Conservation (phyloP, 2,797 vertebrate species). For the Xenops minutus region DNA sequence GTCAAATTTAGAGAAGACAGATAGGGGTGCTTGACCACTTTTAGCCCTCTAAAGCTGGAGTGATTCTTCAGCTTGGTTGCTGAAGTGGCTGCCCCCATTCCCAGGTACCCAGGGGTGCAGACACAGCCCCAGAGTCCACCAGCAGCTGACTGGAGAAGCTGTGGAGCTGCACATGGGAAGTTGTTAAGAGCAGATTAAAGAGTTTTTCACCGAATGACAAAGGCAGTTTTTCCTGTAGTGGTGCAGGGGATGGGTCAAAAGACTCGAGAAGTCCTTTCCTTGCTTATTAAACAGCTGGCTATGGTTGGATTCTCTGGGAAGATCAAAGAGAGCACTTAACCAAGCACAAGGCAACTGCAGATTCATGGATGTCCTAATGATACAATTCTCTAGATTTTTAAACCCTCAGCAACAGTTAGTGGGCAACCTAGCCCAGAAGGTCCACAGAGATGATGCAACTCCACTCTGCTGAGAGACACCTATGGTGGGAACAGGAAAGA, state of each 20-base stretch:
- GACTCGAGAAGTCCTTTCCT: background rate
- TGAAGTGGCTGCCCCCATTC: background rate
- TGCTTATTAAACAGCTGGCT: background rate
- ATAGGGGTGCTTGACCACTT: background rate
- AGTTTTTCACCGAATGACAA: background rate
- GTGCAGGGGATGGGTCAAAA: background rate
- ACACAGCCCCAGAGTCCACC: background rate
- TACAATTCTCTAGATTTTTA: background rate
- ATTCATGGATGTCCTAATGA: background rate
- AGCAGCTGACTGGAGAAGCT: background rate
- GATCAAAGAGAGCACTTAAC: constrained; percentile 10
- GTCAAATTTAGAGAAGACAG: background rate
- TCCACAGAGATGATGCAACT: background rate
- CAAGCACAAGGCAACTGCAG: background rate
- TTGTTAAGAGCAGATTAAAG: background rate
- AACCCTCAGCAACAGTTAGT: constrained; percentile 7
- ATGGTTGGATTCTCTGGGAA: background rate
- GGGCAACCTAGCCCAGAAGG: background rate
- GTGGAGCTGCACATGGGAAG: background rate
- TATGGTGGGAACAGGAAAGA: background rate
- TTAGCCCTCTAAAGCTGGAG: background rate
- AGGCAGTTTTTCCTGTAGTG: constrained; percentile 4
- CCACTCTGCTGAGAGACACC: background rate
- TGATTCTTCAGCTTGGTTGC: background rate
- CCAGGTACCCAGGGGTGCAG: background rate